Percentiles rank a stretch among this genome's conserved stretches.
Conservation (phyloP, 1,140 invertebrate species). For the Xylocopa sonorina region DNA sequence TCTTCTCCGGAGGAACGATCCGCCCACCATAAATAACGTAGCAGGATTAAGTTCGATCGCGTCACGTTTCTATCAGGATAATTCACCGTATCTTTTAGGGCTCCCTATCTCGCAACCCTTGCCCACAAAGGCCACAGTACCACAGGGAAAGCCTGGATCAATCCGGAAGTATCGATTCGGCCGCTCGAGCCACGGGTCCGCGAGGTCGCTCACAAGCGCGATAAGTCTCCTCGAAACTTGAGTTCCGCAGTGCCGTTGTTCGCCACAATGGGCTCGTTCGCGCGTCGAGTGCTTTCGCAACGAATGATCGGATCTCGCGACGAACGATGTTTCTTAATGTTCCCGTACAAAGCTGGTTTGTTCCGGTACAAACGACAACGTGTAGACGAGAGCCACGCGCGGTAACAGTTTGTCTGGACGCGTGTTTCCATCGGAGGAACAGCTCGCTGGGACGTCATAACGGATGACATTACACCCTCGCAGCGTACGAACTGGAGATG, state of each 20-base stretch:
- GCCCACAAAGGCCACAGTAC: not conserved
- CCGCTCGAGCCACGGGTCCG: not conserved
- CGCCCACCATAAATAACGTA: not conserved
- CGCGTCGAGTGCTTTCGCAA: not conserved
- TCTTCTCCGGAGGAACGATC: not conserved
- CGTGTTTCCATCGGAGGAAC: no score
- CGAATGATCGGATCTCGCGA: slow-evolving; percentile 6
- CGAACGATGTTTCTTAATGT: not conserved
- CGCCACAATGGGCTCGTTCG: not conserved
- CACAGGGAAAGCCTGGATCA: slow-evolving; percentile 1
- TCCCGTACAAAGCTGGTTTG: not conserved
- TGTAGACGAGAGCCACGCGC: no score
- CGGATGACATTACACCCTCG: no score
- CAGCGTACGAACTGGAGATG: not conserved
- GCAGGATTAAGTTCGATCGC: not conserved
- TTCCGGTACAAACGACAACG: slow-evolving; percentile 15
- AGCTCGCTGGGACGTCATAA: no score
- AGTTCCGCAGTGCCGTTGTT: not conserved
- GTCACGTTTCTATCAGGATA: not conserved
- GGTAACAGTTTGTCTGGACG: no score
- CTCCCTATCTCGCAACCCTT: not conserved
- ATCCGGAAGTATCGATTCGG: slow-evolving; percentile 14
- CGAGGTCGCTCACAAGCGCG: not conserved
- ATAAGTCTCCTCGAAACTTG: not conserved
- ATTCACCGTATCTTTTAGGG: slow-evolving; percentile 10